Evolutionary conservation across 2,113 vertebrate genomes (phyloP).

Genomic region (Myocastor coypus): DNA sequence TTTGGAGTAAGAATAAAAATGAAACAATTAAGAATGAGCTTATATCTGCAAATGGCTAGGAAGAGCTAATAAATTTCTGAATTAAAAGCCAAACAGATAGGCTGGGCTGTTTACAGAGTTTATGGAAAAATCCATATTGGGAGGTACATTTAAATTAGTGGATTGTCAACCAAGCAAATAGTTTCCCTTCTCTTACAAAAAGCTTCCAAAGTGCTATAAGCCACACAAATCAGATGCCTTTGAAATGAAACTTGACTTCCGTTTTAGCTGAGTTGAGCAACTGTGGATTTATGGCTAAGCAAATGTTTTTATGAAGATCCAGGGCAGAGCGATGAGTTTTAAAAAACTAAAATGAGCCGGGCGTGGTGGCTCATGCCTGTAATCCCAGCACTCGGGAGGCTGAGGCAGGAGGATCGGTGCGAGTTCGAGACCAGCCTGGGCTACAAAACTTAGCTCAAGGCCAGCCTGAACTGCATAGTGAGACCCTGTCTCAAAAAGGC

Average conservation of each 20-base stretch:
- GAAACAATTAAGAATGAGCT: constrained; percentile 87
- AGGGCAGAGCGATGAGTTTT: background rate
- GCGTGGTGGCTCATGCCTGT: no score
- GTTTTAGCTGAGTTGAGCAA: constrained; percentile 45
- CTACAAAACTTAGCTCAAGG: no score
- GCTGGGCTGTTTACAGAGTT: constrained; percentile 76
- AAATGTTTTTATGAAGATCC: background rate
- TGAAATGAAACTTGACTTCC: constrained; percentile 50
- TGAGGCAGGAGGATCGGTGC: no score
- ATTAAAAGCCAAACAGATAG: constrained; percentile 87
- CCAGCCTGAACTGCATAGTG: no score
- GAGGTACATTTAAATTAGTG: constrained; percentile 84
- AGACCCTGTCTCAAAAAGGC: no score
- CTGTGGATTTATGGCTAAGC: background rate
- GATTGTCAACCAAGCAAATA: constrained; percentile 78
- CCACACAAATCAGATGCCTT: constrained; percentile 61
- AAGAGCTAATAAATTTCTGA: constrained; percentile 87
- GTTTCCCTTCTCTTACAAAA: constrained; percentile 81
- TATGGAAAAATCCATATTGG: constrained; percentile 87
- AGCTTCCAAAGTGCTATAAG: constrained; percentile 48
- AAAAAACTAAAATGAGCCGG: background rate
- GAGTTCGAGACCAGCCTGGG: no score
- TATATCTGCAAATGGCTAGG: constrained; percentile 82
- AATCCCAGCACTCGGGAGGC: no score
- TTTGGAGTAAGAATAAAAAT: constrained; percentile 86